A percentile compares a stretch with the other conserved stretches of the same genome.
Evolutionary conservation across 2,113 vertebrate genomes (phyloP).

Genomic region (Elephantulus edwardii): DNA sequence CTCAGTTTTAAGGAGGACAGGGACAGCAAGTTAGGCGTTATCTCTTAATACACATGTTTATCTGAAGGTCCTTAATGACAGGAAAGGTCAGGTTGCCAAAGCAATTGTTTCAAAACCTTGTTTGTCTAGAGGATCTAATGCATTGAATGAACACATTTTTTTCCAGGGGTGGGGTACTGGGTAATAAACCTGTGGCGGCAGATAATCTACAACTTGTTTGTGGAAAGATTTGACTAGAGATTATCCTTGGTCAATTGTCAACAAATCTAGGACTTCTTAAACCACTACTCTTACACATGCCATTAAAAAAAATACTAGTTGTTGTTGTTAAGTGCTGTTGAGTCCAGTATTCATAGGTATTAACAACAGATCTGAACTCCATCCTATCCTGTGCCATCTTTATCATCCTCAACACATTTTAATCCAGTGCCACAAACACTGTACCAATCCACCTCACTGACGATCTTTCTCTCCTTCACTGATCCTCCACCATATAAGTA

Average conservation of each 20-base stretch:
- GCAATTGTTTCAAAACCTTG: not conserved
- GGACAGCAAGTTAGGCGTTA: too few relatives aligned
- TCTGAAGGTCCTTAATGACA: not conserved
- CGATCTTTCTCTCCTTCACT: too few relatives aligned
- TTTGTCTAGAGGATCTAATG: not conserved
- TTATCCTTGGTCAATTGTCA: not conserved
- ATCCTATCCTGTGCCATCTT: too few relatives aligned
- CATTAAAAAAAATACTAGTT: too few relatives aligned
- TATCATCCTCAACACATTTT: too few relatives aligned
- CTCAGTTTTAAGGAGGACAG: not conserved
- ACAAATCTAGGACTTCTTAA: conserved; percentile 3
- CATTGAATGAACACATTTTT: not conserved
- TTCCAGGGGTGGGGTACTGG: not conserved
- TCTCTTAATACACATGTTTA: not conserved
- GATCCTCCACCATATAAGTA: too few relatives aligned
- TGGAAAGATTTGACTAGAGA: conserved; percentile 26
- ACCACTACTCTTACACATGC: not conserved
- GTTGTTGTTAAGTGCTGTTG: too few relatives aligned
- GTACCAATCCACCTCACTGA: too few relatives aligned
- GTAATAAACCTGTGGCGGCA: not conserved
- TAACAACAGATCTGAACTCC: too few relatives aligned
- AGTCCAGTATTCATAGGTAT: too few relatives aligned
- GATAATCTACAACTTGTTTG: not conserved
- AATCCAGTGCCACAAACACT: too few relatives aligned
- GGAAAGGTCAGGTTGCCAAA: not conserved